Base-by-base conservation (phyloP, 2,797 vertebrate species). In the Acipenser transmontanus region DNA sequence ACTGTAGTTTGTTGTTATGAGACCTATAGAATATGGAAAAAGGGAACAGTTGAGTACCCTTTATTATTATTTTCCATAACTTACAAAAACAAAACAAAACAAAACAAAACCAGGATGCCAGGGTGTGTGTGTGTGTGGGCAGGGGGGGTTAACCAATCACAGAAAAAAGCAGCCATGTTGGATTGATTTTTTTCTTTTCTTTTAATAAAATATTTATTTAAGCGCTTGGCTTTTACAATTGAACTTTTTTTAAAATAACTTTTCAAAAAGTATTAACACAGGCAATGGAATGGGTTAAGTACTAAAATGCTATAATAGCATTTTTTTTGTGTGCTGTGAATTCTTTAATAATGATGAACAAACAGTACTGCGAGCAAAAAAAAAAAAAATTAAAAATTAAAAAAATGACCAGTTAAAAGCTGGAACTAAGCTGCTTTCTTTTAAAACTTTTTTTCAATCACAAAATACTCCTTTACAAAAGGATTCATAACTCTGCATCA, bases 1-100 rank as follows among this genome's bases (percentile, higher is more conserved):
- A 93, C 89, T 98, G 95, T 84, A 96, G 94, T 91, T 95, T 99
- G 96, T 99, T 98, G 95, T 96, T 98, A 93, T 99, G 95, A 91
- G 96, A 98, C 94, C 96, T 98, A 94, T 83, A 92, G 91, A 89
- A 84, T 89, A 88, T 78, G 91, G 91, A 92, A 79, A 88, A 89
- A 86, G 87, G 75, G 80, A 82, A 90, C 81, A 91, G 85, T 89
- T 93, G 89, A 95, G 87, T 87, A 88, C 80, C 84, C 84, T 89
- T 84, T 91, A 74, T 60, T 69, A 76, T 6, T 65, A 74, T 74
- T 63, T 70, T 63, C 65, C 70, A 69, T 69, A 57, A 71, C 67
- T 66, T 50, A 78, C 61, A 83, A 68, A 86, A 74, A 68, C 79
- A 72, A 80, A 70, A 62, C 60, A 72, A 80, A 70, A 62, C 60